Percentiles rank a stretch among this genome's conserved stretches.
Evolutionary conservation across 2,888 invertebrate genomes (phyloP).

Genomic region (Lochmaea capreae): DNA sequence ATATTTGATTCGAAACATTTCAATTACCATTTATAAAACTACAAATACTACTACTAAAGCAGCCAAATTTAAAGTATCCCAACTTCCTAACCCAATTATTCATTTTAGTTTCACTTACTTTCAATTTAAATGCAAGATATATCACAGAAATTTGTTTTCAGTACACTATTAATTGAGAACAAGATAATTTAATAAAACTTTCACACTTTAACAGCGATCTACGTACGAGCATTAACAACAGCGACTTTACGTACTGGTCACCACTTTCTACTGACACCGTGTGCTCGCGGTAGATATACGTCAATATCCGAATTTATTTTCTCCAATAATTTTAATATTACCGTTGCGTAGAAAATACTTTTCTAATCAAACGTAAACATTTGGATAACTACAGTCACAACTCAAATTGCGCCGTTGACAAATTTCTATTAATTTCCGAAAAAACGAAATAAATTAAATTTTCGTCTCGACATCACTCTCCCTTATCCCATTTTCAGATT

Average conservation of each 20-base stretch:
- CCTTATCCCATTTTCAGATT: no score
- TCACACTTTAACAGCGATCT: slow-evolving; percentile 4
- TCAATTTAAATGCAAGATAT: not conserved
- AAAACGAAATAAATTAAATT: not conserved
- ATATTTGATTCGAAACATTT: no score
- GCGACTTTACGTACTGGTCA: not conserved
- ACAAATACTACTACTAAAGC: no score
- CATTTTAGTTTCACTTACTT: slow-evolving; percentile 10
- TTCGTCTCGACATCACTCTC: not conserved
- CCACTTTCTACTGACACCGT: slow-evolving; percentile 26
- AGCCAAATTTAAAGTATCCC: no score
- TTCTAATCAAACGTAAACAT: not conserved
- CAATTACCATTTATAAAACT: no score
- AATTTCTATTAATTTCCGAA: not conserved
- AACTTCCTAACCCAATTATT: no score
- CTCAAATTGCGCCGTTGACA: not conserved
- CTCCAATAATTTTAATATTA: not conserved
- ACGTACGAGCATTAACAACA: not conserved
- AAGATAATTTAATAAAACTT: slow-evolving; percentile 15
- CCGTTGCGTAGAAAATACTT: not conserved
- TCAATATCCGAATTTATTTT: not conserved
- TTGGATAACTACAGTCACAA: slow-evolving; percentile 5
- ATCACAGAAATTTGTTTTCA: not conserved
- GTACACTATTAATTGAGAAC: not conserved
- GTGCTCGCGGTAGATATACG: slow-evolving; percentile 4